A percentile compares a stretch with the other conserved stretches of the same genome.
phyloP scores from a whole-genome alignment of 2,888 invertebrate genomes.

The Heliconius ismenius region DNA sequence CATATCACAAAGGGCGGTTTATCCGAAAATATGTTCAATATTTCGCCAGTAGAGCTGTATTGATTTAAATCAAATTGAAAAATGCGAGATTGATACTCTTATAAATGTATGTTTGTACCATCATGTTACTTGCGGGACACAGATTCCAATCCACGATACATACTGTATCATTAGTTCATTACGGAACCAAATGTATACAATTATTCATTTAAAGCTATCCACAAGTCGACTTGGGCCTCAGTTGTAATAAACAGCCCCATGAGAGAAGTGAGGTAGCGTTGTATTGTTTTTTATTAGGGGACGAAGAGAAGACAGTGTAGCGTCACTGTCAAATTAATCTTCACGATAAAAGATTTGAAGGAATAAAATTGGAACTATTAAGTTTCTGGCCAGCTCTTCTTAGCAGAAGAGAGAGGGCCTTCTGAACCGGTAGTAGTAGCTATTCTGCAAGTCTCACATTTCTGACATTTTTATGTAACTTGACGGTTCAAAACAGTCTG shows the following conservation, averaged over 20 bases:
- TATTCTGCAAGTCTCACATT: background rate
- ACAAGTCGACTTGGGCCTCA: constrained; percentile 47
- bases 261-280: constrained; percentile 39
- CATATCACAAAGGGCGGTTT: background rate
- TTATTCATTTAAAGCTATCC: constrained; percentile 44
- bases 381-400: too few species aligned
- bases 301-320: too few species aligned
- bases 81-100: background rate
- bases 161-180: too few species aligned
- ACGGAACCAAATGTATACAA: background rate
- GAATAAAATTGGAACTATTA: too few species aligned
- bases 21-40: background rate
- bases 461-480: background rate
- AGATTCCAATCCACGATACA: too few species aligned
- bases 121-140: too few species aligned
- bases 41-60: background rate
- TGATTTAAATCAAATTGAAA: background rate
- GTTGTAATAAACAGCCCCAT: constrained; percentile 53
- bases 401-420: background rate
- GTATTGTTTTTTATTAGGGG: constrained; percentile 1
- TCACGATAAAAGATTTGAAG: too few species aligned
- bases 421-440: background rate
- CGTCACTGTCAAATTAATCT: too few species aligned
- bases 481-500: background rate
- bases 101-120: too few species aligned